Base-by-base conservation (phyloP, 2,113 vertebrate species). In the Ancistrus triradiatus region DNA sequence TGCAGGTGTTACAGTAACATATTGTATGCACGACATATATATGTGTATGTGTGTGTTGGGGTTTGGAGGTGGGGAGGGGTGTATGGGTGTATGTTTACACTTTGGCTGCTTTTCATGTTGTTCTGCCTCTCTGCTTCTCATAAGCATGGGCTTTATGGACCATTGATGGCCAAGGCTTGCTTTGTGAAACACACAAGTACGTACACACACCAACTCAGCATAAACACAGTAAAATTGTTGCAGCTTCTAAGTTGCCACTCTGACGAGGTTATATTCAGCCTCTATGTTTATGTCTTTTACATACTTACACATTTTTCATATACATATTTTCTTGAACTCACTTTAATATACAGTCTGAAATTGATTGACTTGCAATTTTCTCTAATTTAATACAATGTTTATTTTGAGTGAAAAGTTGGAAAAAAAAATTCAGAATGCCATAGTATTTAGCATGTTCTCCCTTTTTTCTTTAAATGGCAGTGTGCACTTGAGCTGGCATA, bases 71-170 rank as follows among this genome's bases (percentile, higher is more conserved):
- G n/a, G n/a, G n/a, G n/a, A n/a, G n/a, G n/a, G n/a, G n/a, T n/a
- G 58, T 61, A 43, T 56, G 66, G 27, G 66, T 62, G 70, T n/a
- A n/a, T 73, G 53, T 68, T 66, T 70, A 69, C 25, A 69, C 77
- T 74, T 67, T 56, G 63, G 72, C 74, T 79, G 64, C 73, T 77
- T 65, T 72, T 77, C 69, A 70, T 70, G 72, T 56, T 63, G 47
- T 63, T 59, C 68, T 35, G 31, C 73, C 68, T 63, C 67, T 53
- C 52, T 67, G 59, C 59, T 67, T 59, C 59, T 59, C 60, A 68
- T 74, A 59, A 67, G 52, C 63, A 67, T 68, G 44, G 63, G n/a
- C n/a, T n/a, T 68, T 72, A 72, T 69, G 59, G 35, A 13, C 35
- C 35, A 38, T 3, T 3, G 27, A 31, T n/a, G 59, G 69, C 59